Evolutionary conservation across 2,797 vertebrate genomes (phyloP).

Genomic region (Anolis apletophallus): DNA sequence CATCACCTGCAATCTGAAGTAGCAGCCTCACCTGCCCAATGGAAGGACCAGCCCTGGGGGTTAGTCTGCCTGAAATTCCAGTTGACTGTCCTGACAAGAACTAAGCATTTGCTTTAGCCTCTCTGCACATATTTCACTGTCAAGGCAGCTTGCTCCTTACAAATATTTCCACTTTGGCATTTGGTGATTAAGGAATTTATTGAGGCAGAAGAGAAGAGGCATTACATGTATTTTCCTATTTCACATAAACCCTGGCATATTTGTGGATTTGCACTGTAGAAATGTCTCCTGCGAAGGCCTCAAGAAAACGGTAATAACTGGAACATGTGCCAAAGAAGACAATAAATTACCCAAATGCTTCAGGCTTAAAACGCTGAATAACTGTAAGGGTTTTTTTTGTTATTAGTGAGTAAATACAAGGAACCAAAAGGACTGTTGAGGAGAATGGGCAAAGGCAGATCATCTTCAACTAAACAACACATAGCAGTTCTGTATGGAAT

Average conservation of each 20-base stretch:
- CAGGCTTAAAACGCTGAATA: slow-evolving; percentile 31
- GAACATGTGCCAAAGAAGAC: slow-evolving; percentile 40
- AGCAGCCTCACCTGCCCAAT: background rate
- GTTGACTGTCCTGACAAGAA: background rate
- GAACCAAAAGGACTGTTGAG: background rate
- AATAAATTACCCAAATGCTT: slow-evolving; percentile 41
- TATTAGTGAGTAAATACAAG: slow-evolving; percentile 12
- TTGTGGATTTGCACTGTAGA: slow-evolving; percentile 47
- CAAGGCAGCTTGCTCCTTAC: slow-evolving; percentile 68
- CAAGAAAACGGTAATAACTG: slow-evolving; percentile 36
- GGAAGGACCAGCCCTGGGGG: background rate
- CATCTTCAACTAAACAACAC: slow-evolving; percentile 4
- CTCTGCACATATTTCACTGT: slow-evolving; percentile 55
- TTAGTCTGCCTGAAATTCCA: slow-evolving; percentile 29
- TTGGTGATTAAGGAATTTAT: slow-evolving; percentile 64
- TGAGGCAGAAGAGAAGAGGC: slow-evolving; percentile 58
- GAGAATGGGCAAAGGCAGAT: background rate
- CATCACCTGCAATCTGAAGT: background rate
- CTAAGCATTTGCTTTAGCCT: slow-evolving; percentile 25
- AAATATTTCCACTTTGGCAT: slow-evolving; percentile 66
- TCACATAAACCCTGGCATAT: slow-evolving; percentile 58
- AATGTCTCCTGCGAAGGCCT: slow-evolving; percentile 43
- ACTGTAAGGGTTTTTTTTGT: slow-evolving; percentile 31
- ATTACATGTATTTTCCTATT: slow-evolving; percentile 62
- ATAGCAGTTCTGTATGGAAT: background rate